Percentiles rank a stretch among this genome's conserved stretches.
phyloP scores from a whole-genome alignment of 2,888 invertebrate genomes.

The Arrhopalites spinosus region DNA sequence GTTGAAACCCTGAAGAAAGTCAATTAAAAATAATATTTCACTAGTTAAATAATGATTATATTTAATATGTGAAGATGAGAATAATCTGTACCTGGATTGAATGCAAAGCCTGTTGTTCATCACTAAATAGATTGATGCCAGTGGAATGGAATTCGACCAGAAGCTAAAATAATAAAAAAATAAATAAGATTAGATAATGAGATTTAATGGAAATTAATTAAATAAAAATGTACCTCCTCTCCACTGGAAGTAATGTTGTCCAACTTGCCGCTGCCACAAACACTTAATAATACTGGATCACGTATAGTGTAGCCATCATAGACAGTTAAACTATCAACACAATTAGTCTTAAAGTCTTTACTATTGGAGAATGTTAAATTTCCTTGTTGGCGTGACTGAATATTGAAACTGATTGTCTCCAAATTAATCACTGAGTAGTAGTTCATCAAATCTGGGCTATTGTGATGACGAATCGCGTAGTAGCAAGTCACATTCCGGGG shows the following conservation, averaged over 20 bases:
- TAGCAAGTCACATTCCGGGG: slow-evolving; percentile 84
- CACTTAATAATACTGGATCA: slow-evolving; percentile 71
- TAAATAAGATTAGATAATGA: background rate
- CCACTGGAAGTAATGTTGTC: slow-evolving; percentile 37
- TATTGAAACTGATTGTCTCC: slow-evolving; percentile 25
- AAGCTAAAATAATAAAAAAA: slow-evolving; percentile 25
- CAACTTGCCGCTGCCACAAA: slow-evolving; percentile 74
- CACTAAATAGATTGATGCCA: slow-evolving; percentile 47
- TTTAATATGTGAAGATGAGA: background rate
- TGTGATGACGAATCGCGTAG: slow-evolving; percentile 65
- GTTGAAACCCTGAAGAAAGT: slow-evolving; percentile 52
- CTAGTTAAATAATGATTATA: background rate
- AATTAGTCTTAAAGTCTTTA: slow-evolving; percentile 30
- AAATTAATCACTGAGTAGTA: slow-evolving; percentile 32
- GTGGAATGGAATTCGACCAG: slow-evolving; percentile 53
- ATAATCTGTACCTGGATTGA: slow-evolving; percentile 48
- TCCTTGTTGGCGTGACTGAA: slow-evolving; percentile 17
- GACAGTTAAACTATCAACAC: slow-evolving; percentile 64
- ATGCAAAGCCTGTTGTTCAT: slow-evolving; percentile 34
- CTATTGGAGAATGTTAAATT: slow-evolving; percentile 29
- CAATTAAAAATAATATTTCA: background rate
- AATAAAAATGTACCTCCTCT: background rate
- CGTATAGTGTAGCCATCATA: slow-evolving; percentile 70
- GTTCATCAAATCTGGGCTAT: slow-evolving; percentile 31
- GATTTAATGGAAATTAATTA: background rate